A percentile compares a stretch with the other conserved stretches of the same genome.
Evolutionary conservation across 2,888 invertebrate species (phyloP).

Genomic region (Polietes domitor): DNA sequence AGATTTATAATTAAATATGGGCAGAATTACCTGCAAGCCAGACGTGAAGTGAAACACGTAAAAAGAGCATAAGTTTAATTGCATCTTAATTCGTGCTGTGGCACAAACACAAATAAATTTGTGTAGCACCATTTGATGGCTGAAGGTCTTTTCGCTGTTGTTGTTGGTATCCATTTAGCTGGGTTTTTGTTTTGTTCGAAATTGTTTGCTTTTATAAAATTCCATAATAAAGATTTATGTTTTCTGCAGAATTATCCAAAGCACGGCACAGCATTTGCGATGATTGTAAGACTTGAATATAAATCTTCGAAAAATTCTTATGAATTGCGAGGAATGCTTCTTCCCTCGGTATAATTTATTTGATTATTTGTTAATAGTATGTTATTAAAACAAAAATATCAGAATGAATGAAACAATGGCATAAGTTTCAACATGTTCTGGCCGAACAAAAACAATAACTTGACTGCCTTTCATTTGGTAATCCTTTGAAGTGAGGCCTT

Average conservation of each 20-base stretch:
- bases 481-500: too few species aligned
- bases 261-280: neutral
- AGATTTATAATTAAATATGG: slow-evolving; percentile 40
- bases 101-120: slow-evolving; percentile 6
- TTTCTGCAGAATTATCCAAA: neutral
- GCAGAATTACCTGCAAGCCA: slow-evolving; percentile 15
- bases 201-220: neutral
- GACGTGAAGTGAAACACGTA: neutral
- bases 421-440: neutral
- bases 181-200: neutral
- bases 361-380: neutral
- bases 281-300: neutral
- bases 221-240: slow-evolving; percentile 14
- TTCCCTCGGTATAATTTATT: slow-evolving; percentile 2
- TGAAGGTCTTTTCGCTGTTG: slow-evolving; percentile 27
- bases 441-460: too few species aligned
- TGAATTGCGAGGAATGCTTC: neutral
- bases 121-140: slow-evolving; percentile 14
- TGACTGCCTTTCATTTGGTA: too few species aligned
- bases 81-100: slow-evolving; percentile 23
- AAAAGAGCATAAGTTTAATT: slow-evolving; percentile 7
- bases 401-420: neutral
- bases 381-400: slow-evolving; percentile 8
- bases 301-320: slow-evolving; percentile 4
- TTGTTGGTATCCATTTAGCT: neutral